Percentiles rank a stretch among this genome's conserved stretches.
Evolutionary conservation across 2,113 vertebrate genomes (phyloP).

Genomic region (Gymnarchus niloticus): DNA sequence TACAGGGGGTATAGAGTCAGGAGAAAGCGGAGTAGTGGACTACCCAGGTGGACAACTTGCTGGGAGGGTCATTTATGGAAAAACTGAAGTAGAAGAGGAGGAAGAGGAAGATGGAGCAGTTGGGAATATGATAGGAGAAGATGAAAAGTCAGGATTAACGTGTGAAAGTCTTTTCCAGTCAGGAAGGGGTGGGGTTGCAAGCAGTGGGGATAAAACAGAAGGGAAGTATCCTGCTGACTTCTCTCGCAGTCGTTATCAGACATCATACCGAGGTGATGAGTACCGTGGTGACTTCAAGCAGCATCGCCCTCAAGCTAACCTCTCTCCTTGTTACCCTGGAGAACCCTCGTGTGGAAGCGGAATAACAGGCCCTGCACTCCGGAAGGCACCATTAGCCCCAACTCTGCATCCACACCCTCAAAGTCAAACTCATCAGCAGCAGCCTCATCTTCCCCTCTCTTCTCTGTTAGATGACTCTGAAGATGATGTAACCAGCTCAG

Average conservation of each 20-base stretch:
- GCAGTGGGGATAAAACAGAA: conserved; percentile 64
- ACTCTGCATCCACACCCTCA: conserved; percentile 71
- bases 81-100: conserved; percentile 62
- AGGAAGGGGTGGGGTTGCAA: conserved; percentile 62
- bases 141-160: conserved; percentile 57
- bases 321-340: conserved; percentile 66
- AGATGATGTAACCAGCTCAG: conserved; percentile 72
- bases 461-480: conserved; percentile 72
- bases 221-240: conserved; percentile 65
- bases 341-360: conserved; percentile 68
- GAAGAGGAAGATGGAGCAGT: conserved; percentile 54
- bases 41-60: conserved; percentile 52
- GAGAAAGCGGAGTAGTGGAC: conserved; percentile 65
- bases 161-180: conserved; percentile 63
- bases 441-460: conserved; percentile 69
- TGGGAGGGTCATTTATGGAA: conserved; percentile 62
- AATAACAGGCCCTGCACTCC: conserved; percentile 65
- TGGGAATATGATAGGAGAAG: conserved; percentile 58
- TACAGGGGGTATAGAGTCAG: conserved; percentile 58
- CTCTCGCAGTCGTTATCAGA: conserved; percentile 46
- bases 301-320: conserved; percentile 69
- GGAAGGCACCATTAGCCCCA: conserved; percentile 71
- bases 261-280: conserved; percentile 59
- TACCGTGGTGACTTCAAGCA: conserved; percentile 72
- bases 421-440: conserved; percentile 58